phyloP scores from a whole-genome alignment of 1,140 invertebrate species.

The Popillia japonica region DNA sequence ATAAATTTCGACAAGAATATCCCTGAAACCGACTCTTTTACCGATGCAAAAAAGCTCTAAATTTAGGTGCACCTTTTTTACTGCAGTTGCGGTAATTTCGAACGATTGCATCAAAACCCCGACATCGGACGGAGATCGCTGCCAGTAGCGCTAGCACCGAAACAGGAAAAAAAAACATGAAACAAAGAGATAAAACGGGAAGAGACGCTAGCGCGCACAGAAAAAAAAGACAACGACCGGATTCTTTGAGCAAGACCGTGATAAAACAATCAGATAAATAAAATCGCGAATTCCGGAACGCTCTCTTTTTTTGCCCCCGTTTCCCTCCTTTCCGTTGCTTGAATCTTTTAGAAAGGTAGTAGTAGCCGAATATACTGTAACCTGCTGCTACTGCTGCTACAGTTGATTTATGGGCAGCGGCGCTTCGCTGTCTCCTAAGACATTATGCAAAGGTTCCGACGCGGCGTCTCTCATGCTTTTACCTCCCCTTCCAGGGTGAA shows the following conservation, averaged over 20 bases:
- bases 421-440: slow-evolving; percentile 34
- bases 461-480: slow-evolving; percentile 6
- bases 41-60: neutral
- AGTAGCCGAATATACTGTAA: neutral
- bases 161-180: neutral
- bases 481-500: neutral
- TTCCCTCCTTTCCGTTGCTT: neutral
- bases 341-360: neutral
- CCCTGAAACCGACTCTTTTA: neutral
- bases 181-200: neutral
- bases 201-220: neutral
- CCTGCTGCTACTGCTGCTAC: neutral
- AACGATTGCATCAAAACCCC: slow-evolving; percentile 14
- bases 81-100: slow-evolving; percentile 26
- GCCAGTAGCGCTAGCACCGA: neutral
- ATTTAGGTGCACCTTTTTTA: neutral
- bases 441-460: slow-evolving; percentile 36
- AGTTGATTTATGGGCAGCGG: slow-evolving; percentile 37
- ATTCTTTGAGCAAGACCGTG: slow-evolving; percentile 30
- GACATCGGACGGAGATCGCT: neutral
- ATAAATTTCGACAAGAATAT: neutral
- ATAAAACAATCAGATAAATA: slow-evolving; percentile 35
- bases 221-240: slow-evolving; percentile 23
- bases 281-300: slow-evolving; percentile 14
- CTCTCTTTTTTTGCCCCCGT: neutral